phyloP scores from a whole-genome alignment of 1,140 invertebrate species.

The Teleopsis dalmanni region DNA sequence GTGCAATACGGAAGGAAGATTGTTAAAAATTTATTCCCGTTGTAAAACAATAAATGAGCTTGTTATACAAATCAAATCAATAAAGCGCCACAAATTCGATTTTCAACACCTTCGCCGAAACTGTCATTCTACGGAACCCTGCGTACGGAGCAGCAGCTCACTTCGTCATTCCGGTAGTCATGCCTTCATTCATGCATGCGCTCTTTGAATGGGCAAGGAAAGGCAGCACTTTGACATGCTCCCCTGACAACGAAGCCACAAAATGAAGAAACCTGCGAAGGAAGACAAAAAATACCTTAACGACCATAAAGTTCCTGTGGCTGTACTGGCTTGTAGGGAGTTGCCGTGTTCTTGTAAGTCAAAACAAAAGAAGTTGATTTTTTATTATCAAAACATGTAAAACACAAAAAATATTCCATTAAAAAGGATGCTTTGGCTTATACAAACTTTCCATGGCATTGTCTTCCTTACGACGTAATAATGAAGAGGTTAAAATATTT shows the following conservation, averaged over 20 bases:
- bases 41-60: constrained; percentile 21
- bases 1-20: neutral
- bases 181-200: neutral
- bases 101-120: constrained; percentile 8
- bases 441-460: neutral
- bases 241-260: neutral
- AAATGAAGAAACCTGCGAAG: neutral
- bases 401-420: constrained; percentile 6
- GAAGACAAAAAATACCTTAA: constrained; percentile 5
- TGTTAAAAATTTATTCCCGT: constrained; percentile 15
- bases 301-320: constrained; percentile 10
- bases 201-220: neutral
- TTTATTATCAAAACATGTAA: no score
- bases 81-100: constrained; percentile 14
- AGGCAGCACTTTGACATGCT: no score
- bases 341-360: constrained; percentile 2
- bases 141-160: neutral
- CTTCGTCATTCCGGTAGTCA: neutral
- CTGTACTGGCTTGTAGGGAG: constrained; percentile 1
- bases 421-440: neutral
- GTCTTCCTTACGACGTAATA: neutral
- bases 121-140: neutral
- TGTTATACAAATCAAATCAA: constrained; percentile 19
- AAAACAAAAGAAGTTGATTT: constrained; percentile 4
- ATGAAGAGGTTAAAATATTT: no score